Evolutionary conservation across 2,797 vertebrate species (phyloP).

Genomic region (Semotilus atromaculatus): DNA sequence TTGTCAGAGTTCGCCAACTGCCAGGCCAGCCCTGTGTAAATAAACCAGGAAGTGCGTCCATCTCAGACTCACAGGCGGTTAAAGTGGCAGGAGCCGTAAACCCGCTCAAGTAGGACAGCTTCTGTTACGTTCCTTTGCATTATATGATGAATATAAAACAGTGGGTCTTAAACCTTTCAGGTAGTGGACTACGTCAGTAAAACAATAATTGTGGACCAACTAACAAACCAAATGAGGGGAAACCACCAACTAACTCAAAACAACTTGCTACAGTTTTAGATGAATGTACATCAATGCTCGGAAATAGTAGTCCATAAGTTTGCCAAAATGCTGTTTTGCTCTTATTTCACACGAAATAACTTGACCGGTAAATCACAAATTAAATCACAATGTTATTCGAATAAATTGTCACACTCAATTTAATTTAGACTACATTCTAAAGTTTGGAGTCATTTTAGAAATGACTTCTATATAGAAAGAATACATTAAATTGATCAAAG

Average conservation of each 20-base stretch:
- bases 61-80: conserved; percentile 23
- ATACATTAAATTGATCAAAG: neutral
- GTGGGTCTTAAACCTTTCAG: neutral
- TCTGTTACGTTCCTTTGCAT: neutral
- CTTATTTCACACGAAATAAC: neutral
- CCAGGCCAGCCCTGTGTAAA: conserved; percentile 35
- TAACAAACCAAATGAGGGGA: neutral
- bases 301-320: neutral
- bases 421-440: neutral
- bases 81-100: conserved; percentile 1
- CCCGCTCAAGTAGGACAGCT: neutral
- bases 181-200: neutral
- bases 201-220: neutral
- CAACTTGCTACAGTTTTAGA: neutral
- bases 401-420: neutral
- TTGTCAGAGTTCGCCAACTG: conserved; percentile 41
- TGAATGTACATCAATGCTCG: too few species aligned
- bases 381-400: too few species aligned
- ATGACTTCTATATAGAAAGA: neutral
- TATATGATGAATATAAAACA: neutral
- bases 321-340: neutral
- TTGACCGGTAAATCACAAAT: neutral
- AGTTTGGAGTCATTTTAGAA: neutral
- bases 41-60: conserved; percentile 42
- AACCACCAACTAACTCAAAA: neutral